A percentile compares a stretch with the other conserved stretches of the same genome.
These are phyloP conservation scores for Idaea dimidiata DNA, from an alignment of 2,888 invertebrate species.

Conservation along the genomic window DNA sequence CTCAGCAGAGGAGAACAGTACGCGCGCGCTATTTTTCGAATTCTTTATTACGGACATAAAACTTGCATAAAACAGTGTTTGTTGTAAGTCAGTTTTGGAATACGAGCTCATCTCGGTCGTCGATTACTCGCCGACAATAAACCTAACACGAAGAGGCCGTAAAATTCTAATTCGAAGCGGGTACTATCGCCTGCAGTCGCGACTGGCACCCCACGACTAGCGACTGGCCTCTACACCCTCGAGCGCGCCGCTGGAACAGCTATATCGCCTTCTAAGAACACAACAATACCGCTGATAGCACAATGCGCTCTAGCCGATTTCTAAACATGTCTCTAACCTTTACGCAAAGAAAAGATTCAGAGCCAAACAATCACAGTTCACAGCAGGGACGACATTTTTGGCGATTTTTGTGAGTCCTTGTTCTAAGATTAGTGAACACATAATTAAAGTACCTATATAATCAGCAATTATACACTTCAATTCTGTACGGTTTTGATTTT, in stretches of 20 bases:
- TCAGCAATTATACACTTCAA: slow-evolving; percentile 15
- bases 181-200: slow-evolving; percentile 34
- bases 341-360: slow-evolving; percentile 23
- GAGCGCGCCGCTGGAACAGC: slow-evolving; percentile 29
- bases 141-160: slow-evolving; percentile 78
- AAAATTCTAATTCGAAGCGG: slow-evolving; percentile 75
- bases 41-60: slow-evolving; percentile 70
- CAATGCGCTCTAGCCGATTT: slow-evolving; percentile 25
- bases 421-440: slow-evolving; percentile 15
- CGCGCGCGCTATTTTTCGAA: slow-evolving; percentile 37
- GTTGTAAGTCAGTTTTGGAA: slow-evolving; percentile 75
- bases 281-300: slow-evolving; percentile 27
- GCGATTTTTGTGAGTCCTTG: slow-evolving; percentile 17
- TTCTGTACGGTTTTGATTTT: slow-evolving; percentile 21
- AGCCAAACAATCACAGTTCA: slow-evolving; percentile 9
- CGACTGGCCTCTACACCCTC: slow-evolving; percentile 29
- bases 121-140: slow-evolving; percentile 74
- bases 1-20: slow-evolving; percentile 19
- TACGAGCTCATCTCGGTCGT: slow-evolving; percentile 75
- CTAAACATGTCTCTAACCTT: slow-evolving; percentile 23
- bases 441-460: slow-evolving; percentile 15
- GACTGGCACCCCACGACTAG: slow-evolving; percentile 35
- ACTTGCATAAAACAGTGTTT: slow-evolving; percentile 71
- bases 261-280: slow-evolving; percentile 28
- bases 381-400: slow-evolving; percentile 7